Percentiles rank a stretch among this genome's conserved stretches.
Conservation (phyloP, 2,888 invertebrate genomes). For the Hypolimnas misippus region DNA sequence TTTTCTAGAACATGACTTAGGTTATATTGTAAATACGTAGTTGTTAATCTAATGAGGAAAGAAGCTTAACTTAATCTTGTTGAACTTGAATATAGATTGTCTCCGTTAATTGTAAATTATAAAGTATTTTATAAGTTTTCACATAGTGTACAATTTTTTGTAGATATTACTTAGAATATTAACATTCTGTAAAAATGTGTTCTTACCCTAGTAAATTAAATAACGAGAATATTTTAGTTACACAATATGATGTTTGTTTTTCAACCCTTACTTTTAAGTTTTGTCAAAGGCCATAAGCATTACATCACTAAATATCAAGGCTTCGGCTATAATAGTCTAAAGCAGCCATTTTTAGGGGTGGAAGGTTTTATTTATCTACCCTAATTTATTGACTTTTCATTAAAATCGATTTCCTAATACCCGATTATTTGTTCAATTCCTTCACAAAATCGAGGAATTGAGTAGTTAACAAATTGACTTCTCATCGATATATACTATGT, state of each 20-base stretch:
- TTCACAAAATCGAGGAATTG: too few species aligned
- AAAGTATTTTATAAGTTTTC: constrained; percentile 77
- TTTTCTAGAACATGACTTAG: constrained; percentile 72
- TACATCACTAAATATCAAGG: too few species aligned
- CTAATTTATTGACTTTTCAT: too few species aligned
- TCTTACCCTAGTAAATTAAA: constrained; percentile 85
- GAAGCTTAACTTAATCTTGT: constrained; percentile 81
- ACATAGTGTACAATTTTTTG: constrained; percentile 84
- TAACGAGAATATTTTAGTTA: constrained; percentile 85
- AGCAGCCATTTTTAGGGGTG: too few species aligned
- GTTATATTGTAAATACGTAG: constrained; percentile 75
- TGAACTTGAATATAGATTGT: constrained; percentile 80
- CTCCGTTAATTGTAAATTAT: constrained; percentile 81
- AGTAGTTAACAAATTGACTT: too few species aligned
- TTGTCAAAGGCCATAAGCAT: constrained; percentile 40
- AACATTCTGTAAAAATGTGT: constrained; percentile 85
- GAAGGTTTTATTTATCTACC: too few species aligned
- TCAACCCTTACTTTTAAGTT: not conserved
- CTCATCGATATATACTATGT: too few species aligned
- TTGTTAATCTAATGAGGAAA: constrained; percentile 59
- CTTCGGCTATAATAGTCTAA: too few species aligned
- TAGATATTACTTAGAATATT: constrained; percentile 82
- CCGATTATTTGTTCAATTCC: too few species aligned
- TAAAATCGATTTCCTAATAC: too few species aligned
- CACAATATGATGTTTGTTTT: constrained; percentile 68